Conservation (phyloP, 2,888 invertebrate species). For the Globia sparganii region DNA sequence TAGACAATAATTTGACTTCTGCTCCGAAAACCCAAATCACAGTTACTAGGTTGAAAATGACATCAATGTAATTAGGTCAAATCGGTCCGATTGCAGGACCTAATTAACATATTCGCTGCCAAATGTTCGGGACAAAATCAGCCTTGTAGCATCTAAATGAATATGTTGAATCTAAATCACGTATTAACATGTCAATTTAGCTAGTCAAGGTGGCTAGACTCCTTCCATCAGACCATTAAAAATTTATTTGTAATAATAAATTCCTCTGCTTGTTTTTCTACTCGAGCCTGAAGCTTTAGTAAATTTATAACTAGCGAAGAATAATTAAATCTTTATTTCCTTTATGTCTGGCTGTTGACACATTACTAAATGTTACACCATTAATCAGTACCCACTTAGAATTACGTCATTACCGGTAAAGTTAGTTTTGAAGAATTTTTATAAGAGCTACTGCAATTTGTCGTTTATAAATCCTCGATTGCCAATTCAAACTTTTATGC, state of each 20-base stretch:
- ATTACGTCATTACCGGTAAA: not conserved
- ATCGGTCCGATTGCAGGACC: constrained; percentile 23
- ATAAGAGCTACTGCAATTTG: not conserved
- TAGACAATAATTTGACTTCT: not conserved
- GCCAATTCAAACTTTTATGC: not conserved
- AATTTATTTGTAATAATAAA: not conserved
- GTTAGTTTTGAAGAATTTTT: not conserved
- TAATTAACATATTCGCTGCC: constrained; percentile 34
- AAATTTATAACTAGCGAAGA: not conserved
- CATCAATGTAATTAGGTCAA: constrained; percentile 35
- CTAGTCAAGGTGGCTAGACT: not conserved
- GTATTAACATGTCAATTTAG: not conserved
- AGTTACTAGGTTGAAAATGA: constrained; percentile 23
- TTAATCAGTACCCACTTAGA: not conserved
- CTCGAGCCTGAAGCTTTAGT: not conserved
- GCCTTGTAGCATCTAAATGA: constrained; percentile 8
- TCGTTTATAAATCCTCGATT: not conserved
- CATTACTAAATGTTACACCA: not conserved
- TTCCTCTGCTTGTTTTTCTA: not conserved
- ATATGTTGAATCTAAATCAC: constrained; percentile 21
- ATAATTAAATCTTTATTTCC: not conserved
- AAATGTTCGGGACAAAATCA: constrained; percentile 24
- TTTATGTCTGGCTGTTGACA: not conserved
- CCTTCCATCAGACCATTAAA: not conserved
- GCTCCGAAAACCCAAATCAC: constrained; percentile 11